These are phyloP conservation scores for Trididemnum clinides DNA, from an alignment of 23 tunicate genomes.

Conservation along the genomic window DNA sequence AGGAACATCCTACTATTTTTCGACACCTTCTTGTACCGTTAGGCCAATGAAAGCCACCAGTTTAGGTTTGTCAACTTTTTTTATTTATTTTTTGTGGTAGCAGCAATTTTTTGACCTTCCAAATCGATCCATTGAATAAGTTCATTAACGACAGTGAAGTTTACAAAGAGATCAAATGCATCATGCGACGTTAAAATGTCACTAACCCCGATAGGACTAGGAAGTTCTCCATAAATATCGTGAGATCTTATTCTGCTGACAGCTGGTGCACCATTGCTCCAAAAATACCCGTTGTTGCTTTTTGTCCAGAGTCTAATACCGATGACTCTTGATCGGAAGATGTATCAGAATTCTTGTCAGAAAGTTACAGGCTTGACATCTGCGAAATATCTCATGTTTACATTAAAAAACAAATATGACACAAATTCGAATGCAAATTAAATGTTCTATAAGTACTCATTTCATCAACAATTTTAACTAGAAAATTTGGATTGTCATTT, in stretches of 20 bases:
- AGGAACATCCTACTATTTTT: neutral
- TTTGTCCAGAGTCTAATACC: no score
- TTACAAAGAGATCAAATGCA: constrained; percentile 19
- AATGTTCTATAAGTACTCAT: no score
- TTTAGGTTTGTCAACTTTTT: neutral
- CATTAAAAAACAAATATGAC: no score
- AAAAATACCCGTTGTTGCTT: constrained; percentile 3
- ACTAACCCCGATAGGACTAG: neutral
- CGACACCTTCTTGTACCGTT: constrained; percentile 1
- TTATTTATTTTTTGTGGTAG: neutral
- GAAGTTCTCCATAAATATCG: neutral
- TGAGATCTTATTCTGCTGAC: no score
- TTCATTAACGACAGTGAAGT: constrained; percentile 10
- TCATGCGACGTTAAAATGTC: constrained; percentile 7
- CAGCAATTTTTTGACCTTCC: constrained; percentile 4
- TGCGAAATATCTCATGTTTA: no score
- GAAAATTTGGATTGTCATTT: no score
- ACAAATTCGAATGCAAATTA: no score
- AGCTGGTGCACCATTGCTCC: neutral
- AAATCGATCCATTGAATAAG: neutral
- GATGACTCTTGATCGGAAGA: no score
- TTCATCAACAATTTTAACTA: no score
- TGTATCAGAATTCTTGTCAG: no score
- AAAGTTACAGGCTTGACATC: no score
- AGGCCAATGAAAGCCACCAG: constrained; percentile 7